Conservation (phyloP, 2,888 invertebrate genomes). For the Junonia oenone region DNA sequence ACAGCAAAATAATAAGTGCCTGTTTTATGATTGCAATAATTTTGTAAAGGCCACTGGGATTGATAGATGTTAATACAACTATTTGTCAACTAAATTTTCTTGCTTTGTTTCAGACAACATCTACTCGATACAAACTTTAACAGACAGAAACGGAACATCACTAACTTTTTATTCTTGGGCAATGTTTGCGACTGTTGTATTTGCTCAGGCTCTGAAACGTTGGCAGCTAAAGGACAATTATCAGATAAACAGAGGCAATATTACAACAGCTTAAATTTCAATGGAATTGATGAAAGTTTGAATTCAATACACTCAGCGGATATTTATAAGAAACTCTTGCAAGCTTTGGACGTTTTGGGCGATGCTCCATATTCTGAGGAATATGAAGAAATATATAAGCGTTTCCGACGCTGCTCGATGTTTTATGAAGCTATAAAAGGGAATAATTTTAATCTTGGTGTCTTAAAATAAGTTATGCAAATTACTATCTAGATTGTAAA, state of each 20-base stretch:
- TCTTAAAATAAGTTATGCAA: background rate
- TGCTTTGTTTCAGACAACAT: conserved; percentile 7
- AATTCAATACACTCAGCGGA: conserved; percentile 5
- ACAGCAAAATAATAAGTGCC: too few species aligned
- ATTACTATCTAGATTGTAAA: too few species aligned
- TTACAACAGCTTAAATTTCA: conserved; percentile 2
- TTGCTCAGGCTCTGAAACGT: background rate
- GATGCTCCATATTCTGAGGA: conserved; percentile 29
- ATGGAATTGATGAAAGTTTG: background rate
- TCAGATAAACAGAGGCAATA: conserved; percentile 9
- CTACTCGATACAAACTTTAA: background rate
- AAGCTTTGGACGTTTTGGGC: conserved; percentile 16
- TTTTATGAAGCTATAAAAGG: background rate
- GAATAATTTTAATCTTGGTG: background rate
- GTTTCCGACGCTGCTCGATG: background rate
- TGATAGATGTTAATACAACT: too few species aligned
- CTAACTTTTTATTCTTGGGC: background rate
- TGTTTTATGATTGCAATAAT: too few species aligned
- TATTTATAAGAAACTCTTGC: conserved; percentile 17
- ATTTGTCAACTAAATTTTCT: background rate
- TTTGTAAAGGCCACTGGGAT: too few species aligned
- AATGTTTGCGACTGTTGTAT: conserved; percentile 8
- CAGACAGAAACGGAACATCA: background rate
- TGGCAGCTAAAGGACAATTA: background rate
- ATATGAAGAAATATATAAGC: conserved; percentile 23